A percentile compares a stretch with the other conserved stretches of the same genome.
Evolutionary conservation across 2,113 vertebrate genomes (phyloP).

Genomic region (Bos javanicus): DNA sequence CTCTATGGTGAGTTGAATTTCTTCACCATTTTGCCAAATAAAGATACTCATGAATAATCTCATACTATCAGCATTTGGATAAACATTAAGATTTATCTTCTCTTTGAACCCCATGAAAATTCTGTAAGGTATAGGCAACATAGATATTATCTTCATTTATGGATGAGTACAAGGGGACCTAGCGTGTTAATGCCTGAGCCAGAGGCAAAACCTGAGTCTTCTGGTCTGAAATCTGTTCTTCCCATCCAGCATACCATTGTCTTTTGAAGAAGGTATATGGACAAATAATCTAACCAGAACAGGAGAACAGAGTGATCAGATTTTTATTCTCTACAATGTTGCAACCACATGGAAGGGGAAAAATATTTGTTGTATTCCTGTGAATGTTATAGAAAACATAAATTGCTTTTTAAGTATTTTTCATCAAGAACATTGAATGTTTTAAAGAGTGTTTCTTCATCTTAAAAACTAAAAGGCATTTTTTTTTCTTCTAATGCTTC

Average conservation of each 20-base stretch:
- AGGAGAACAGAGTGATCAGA: background rate
- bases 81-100: background rate
- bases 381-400: background rate
- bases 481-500: background rate
- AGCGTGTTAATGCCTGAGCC: background rate
- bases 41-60: background rate
- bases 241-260: background rate
- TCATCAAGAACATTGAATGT: background rate
- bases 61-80: background rate
- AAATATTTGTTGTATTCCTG: background rate
- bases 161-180: background rate
- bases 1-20: constrained; percentile 83
- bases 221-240: background rate
- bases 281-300: background rate
- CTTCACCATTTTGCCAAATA: background rate
- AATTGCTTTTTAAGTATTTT: background rate
- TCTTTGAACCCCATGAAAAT: background rate
- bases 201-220: background rate
- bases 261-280: background rate
- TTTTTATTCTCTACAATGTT: background rate
- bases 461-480: background rate
- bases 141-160: background rate
- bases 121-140: background rate
- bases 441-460: background rate
- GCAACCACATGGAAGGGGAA: background rate